Conservation (phyloP, 2,113 vertebrate genomes). For the Hippoglossus stenolepis region DNA sequence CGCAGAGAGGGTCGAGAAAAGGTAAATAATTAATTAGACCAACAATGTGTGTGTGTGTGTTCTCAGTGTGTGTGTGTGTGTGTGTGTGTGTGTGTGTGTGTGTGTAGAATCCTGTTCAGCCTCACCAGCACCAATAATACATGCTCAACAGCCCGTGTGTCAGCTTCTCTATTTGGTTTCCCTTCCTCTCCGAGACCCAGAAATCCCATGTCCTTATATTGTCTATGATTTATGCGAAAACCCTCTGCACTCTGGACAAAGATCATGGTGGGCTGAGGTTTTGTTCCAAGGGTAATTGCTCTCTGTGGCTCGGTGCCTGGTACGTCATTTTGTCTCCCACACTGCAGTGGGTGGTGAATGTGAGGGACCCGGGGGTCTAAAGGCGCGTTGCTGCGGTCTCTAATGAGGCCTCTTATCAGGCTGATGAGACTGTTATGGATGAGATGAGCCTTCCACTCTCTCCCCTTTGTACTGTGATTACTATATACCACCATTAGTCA, state of each 20-base stretch:
- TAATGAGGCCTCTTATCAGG: constrained; percentile 80
- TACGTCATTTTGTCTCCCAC: constrained; percentile 71
- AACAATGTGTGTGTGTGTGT: not conserved
- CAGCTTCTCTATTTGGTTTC: constrained; percentile 38
- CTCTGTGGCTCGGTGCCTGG: constrained; percentile 75
- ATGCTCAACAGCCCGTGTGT: constrained; percentile 40
- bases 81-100: not conserved
- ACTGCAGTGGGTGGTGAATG: constrained; percentile 57
- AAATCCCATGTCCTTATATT: constrained; percentile 55
- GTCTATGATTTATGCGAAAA: constrained; percentile 74
- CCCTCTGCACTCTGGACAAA: constrained; percentile 54
- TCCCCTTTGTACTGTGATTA: constrained; percentile 62
- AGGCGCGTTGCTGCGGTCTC: constrained; percentile 67
- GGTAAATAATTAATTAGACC: constrained; percentile 63
- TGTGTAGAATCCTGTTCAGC: constrained; percentile 4
- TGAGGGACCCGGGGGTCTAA: constrained; percentile 61
- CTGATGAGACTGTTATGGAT: constrained; percentile 76
- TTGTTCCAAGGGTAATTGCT: constrained; percentile 77
- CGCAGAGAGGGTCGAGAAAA: constrained; percentile 77
- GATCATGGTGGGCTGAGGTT: constrained; percentile 68
- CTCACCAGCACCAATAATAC: constrained; percentile 42
- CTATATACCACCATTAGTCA: constrained; percentile 53
- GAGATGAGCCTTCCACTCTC: constrained; percentile 57
- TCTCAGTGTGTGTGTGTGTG: not conserved
- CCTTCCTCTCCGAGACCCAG: constrained; percentile 38